Evolutionary conservation across 2,888 invertebrate genomes (phyloP).

Genomic region (Pammene aurita): DNA sequence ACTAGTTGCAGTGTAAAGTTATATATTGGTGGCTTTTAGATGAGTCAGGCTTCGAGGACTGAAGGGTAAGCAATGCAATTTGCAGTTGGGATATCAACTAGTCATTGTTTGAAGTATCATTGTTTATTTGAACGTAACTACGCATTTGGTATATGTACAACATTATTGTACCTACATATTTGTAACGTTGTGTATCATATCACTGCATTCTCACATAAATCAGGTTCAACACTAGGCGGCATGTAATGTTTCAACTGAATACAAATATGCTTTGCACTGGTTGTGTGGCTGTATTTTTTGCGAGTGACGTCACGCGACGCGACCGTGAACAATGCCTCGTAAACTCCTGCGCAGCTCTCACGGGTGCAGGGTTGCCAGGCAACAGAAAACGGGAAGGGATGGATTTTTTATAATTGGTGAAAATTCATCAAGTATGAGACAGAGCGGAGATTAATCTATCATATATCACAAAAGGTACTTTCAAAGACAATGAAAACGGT

Average conservation of each 20-base stretch:
- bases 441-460: not conserved
- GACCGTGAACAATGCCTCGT: constrained; percentile 53
- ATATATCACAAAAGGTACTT: not conserved
- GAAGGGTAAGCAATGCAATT: too few species aligned
- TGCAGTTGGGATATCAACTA: not conserved
- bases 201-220: constrained; percentile 16
- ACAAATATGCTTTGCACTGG: constrained; percentile 8
- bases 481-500: too few species aligned
- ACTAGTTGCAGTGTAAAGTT: not conserved
- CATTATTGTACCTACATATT: not conserved
- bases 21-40: too few species aligned
- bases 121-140: too few species aligned
- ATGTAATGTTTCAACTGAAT: not conserved
- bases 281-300: constrained; percentile 15
- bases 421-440: not conserved
- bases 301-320: constrained; percentile 43
- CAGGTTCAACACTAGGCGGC: not conserved
- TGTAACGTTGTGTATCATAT: not conserved
- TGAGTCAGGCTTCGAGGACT: too few species aligned
- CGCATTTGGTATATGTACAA: too few species aligned
- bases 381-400: too few species aligned
- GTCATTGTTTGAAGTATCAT: not conserved
- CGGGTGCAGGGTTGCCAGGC: constrained; percentile 29
- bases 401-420: not conserved
- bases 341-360: constrained; percentile 44